Evolutionary conservation across 1,140 invertebrate genomes (phyloP).

Genomic region (Zaprionus taronus): DNA sequence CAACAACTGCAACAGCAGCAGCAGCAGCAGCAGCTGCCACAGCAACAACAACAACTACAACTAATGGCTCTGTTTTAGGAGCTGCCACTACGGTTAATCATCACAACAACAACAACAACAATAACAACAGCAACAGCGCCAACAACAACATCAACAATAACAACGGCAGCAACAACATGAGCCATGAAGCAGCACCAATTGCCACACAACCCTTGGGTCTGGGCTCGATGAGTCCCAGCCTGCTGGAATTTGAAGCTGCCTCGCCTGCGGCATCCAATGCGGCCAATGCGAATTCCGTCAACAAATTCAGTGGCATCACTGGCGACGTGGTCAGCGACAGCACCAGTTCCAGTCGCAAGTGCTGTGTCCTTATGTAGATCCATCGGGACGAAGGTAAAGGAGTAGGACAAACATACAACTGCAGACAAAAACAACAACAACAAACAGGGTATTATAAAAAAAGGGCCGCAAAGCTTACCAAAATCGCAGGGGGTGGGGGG

Average conservation of each 20-base stretch:
- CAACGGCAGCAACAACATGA: conserved; percentile 66
- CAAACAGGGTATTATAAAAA: conserved; percentile 52
- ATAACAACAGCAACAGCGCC: conserved; percentile 56
- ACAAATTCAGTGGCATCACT: conserved; percentile 88
- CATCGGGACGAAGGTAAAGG: too few relatives aligned
- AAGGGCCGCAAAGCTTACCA: conserved; percentile 51
- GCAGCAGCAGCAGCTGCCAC: conserved; percentile 49
- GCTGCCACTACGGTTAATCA: conserved; percentile 65
- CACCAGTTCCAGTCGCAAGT: conserved; percentile 86
- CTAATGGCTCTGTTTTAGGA: conserved; percentile 84
- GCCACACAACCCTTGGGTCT: conserved; percentile 58
- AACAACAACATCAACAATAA: conserved; percentile 62
- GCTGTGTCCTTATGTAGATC: conserved; percentile 85
- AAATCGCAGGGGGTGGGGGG: conserved; percentile 1
- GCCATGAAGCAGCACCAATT: conserved; percentile 53
- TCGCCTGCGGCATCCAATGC: conserved; percentile 71
- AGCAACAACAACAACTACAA: conserved; percentile 54
- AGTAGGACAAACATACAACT: conserved; percentile 1
- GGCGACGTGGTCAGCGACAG: conserved; percentile 88
- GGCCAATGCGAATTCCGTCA: conserved; percentile 66
- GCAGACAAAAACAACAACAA: conserved; percentile 5
- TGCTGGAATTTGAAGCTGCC: conserved; percentile 64
- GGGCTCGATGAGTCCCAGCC: conserved; percentile 64
- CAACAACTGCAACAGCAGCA: conserved; percentile 38
- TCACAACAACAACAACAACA: conserved; percentile 64